Percentiles rank a stretch among this genome's conserved stretches.
phyloP scores from a whole-genome alignment of 2,888 invertebrate species.

The Punctoribates punctum region DNA sequence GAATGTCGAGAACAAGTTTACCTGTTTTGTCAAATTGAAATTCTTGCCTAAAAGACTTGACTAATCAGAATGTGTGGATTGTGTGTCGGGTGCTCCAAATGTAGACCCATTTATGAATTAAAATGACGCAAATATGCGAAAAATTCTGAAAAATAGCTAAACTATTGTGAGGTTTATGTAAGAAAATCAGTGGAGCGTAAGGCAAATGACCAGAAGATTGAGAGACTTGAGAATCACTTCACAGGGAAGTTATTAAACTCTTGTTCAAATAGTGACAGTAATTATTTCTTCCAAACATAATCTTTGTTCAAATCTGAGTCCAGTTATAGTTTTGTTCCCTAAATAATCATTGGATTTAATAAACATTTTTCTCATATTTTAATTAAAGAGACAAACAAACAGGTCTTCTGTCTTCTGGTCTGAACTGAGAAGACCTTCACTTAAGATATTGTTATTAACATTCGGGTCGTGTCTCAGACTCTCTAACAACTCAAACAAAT shows the following conservation, averaged over 20 bases:
- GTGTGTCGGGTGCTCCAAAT: too few relatives aligned
- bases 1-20: too few relatives aligned
- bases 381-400: not conserved
- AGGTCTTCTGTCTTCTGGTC: not conserved
- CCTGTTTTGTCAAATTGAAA: too few relatives aligned
- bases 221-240: too few relatives aligned
- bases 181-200: conserved; percentile 10
- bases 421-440: not conserved
- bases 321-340: not conserved
- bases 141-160: not conserved
- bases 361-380: conserved; percentile 12
- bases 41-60: too few relatives aligned
- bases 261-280: not conserved
- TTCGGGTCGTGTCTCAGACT: not conserved
- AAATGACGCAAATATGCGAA: too few relatives aligned
- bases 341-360: not conserved
- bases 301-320: not conserved
- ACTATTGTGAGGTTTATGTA: not conserved
- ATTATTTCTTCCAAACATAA: not conserved
- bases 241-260: conserved; percentile 24
- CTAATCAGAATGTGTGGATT: too few relatives aligned
- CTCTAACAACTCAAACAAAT: not conserved
- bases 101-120: too few relatives aligned
- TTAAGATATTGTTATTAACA: not conserved
- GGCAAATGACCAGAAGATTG: conserved; percentile 23